These are phyloP conservation scores for Caenorhabditis uteleia DNA, from an alignment of 2,888 invertebrate genomes.

Conservation along the genomic window DNA sequence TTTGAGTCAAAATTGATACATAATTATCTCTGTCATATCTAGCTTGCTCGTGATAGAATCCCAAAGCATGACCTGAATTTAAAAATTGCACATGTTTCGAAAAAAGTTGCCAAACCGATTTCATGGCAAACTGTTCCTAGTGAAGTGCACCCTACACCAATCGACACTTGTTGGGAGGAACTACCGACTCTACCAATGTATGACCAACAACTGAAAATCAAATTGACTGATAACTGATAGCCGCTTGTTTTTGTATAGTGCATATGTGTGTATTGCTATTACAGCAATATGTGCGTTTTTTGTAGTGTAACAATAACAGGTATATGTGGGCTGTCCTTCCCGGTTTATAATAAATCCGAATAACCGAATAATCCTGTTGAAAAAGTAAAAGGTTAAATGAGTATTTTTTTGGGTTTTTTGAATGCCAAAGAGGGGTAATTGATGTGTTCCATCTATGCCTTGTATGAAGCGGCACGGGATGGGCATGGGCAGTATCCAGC, in stretches of 20 bases:
- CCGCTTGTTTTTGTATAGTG: too few species aligned
- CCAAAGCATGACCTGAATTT: conserved; percentile 65
- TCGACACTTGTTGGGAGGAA: conserved; percentile 57
- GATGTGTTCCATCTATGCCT: too few species aligned
- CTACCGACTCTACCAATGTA: conserved; percentile 56
- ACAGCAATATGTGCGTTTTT: neutral
- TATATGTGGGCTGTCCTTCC: too few species aligned
- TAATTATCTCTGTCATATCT: conserved; percentile 63
- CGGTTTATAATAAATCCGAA: neutral
- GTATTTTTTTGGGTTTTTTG: too few species aligned
- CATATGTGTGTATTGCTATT: too few species aligned
- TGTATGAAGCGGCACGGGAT: conserved; percentile 2
- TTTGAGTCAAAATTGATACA: conserved; percentile 53
- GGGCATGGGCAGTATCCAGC: conserved; percentile 50
- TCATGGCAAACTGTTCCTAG: conserved; percentile 66
- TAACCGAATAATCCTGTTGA: too few species aligned
- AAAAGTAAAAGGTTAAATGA: too few species aligned
- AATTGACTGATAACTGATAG: neutral
- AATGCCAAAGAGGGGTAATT: too few species aligned
- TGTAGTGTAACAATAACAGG: too few species aligned
- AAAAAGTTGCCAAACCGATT: too few species aligned
- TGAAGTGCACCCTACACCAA: conserved; percentile 64
- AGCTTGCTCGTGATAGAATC: conserved; percentile 67
- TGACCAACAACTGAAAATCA: conserved; percentile 61
- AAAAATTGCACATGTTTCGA: neutral